Base-by-base conservation (phyloP, 2,888 invertebrate genomes). In the Drosophila borborema region DNA sequence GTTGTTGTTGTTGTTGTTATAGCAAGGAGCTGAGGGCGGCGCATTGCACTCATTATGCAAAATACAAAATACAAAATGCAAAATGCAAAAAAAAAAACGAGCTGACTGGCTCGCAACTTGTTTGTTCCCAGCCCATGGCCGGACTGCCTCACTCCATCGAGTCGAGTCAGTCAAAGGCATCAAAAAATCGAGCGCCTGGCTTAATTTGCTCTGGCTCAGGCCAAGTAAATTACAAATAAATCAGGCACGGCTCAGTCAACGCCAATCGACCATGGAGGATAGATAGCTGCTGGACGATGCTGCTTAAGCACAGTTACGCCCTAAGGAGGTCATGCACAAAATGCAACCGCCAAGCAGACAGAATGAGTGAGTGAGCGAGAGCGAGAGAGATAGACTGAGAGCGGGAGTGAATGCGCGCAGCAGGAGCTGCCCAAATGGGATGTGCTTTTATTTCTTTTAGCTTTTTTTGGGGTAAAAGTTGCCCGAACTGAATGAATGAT, bases 221-320 rank as follows among this genome's bases (percentile, higher is more conserved):
- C 76, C 77, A 74, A 64, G 64, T 45, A 77, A 77, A 77, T 77
- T 77, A 77, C 77, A 77, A 77, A 77, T 77, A 77, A 77, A 77
- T 77, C 77, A 77, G 74, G 74, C 64, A 77, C 77, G 71, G 74
- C 68, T 62, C 55, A 40, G 64, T 41, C 56, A 43, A 40, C 49
- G 53, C 43, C 69, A 69, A 56, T 53, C 62, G 31, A 43, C 20
- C 55, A 63, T 38, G 64, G 48, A 64, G 54, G n/a, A 55, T 64
- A 31, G 58, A 46, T 20, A 54, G 53, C 53, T 54, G 49, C n/a
- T 48, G 48, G 53, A 53, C 38, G 20, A 58, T 60, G 64, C 79
- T 81, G 83, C 76, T 82, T 82, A 80, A 85, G 86, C 89, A 85
- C 86, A 86, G 87, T 85, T 86, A 84, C 87, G 82, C 86, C 87